A percentile compares a stretch with the other conserved stretches of the same genome.
Evolutionary conservation across 2,113 vertebrate species (phyloP).

Genomic region (Rhinoderma darwinii): DNA sequence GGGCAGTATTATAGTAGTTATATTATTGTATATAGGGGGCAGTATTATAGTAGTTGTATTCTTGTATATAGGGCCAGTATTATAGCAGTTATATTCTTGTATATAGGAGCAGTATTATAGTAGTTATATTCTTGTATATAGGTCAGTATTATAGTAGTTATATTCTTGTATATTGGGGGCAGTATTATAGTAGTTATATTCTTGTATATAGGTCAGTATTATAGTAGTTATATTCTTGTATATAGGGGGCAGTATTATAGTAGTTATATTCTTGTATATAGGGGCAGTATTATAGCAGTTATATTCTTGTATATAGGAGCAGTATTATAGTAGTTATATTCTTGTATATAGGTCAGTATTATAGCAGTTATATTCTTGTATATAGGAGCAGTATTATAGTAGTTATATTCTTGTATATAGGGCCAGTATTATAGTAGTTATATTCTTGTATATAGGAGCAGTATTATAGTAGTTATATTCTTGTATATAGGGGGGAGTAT

Average conservation of each 20-base stretch:
- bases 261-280: not conserved
- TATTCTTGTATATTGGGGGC: not conserved
- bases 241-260: not conserved
- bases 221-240: not conserved
- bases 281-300: not conserved
- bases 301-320: not conserved
- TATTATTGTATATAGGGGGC: too few relatives aligned
- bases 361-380: conserved; percentile 1
- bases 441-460: too few relatives aligned
- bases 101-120: not conserved
- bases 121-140: too few relatives aligned
- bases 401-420: conserved; percentile 6
- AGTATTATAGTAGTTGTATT: too few relatives aligned
- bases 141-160: not conserved
- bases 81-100: conserved; percentile 6
- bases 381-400: not conserved
- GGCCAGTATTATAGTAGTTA: not conserved
- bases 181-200: not conserved
- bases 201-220: not conserved
- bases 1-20: too few relatives aligned
- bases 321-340: conserved; percentile 7
- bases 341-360: not conserved
- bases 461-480: too few relatives aligned
- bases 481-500: not conserved
- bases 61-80: too few relatives aligned